Percentiles rank a stretch among this genome's conserved stretches.
These are phyloP conservation scores for Corbicula japonica DNA, from an alignment of 2,888 invertebrate species.

Conservation along the genomic window DNA sequence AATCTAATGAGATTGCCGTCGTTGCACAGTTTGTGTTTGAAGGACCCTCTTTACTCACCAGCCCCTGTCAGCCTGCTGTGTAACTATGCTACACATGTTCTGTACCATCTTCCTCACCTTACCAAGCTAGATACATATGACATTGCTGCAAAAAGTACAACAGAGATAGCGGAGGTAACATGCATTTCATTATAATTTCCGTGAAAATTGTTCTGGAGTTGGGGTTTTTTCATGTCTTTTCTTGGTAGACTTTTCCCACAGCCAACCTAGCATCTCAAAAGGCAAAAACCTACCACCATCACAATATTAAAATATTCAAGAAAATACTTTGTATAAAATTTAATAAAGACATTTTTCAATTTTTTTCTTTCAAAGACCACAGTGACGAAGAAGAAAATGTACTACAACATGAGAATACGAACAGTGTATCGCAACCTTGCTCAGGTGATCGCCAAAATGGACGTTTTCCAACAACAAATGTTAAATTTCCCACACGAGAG, in stretches of 20 bases:
- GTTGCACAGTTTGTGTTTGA: slow-evolving; percentile 81
- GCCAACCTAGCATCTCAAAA: too few species aligned
- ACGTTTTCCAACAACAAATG: slow-evolving; percentile 75
- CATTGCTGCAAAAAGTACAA: slow-evolving; percentile 81
- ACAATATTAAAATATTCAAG: too few species aligned
- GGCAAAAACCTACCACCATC: too few species aligned
- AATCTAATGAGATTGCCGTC: slow-evolving; percentile 80
- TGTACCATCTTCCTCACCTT: slow-evolving; percentile 85
- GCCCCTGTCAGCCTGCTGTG: slow-evolving; percentile 85
- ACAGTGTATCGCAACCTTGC: slow-evolving; percentile 81
- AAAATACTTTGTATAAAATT: too few species aligned
- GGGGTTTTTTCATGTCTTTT: too few species aligned
- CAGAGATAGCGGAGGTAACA: slow-evolving; percentile 85
- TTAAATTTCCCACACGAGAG: slow-evolving; percentile 75
- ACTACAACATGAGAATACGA: slow-evolving; percentile 85
- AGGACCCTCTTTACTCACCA: slow-evolving; percentile 83
- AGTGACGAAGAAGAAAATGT: slow-evolving; percentile 86
- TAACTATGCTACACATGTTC: slow-evolving; percentile 85
- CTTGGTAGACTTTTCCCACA: too few species aligned
- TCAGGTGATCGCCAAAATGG: slow-evolving; percentile 78
- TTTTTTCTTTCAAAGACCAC: slow-evolving; percentile 78
- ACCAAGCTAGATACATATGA: slow-evolving; percentile 83
- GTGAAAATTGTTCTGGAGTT: too few species aligned
- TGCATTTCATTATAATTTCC: too few species aligned
- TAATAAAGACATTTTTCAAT: too few species aligned